Base-by-base conservation (phyloP, 2,797 vertebrate species). In the Mastacembelus armatus region DNA sequence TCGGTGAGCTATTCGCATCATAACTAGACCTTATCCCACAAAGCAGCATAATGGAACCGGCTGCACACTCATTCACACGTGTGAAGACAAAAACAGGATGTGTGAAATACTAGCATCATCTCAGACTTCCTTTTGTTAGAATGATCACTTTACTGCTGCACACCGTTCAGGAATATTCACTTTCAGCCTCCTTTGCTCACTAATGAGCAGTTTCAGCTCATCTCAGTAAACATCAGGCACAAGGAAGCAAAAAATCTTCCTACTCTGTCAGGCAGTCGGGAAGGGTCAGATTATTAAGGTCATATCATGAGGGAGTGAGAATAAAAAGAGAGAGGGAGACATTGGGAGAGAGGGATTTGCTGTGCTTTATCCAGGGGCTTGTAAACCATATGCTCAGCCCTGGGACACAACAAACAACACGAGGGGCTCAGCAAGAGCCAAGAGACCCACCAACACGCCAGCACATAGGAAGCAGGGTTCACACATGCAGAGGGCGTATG, bases 301-400 rank as follows among this genome's bases (percentile, higher is more conserved):
- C 75, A 80, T 72, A 71, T 88, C 73, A 84, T 72, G 65, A 61
- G n/a, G 57, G 66, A 72, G 85, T 66, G 30, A 45, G 55, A 81
- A 83, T 67, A 78, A 71, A 77, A 68, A 47, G 39, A 56, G 45
- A 63, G 51, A 50, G 64, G 19, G 42, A 40, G 42, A 63, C 32
- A 14, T 3, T 42, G 48, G 56, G 43, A 54, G 70, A 59, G 44
- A 43, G 36, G 71, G 64, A 87, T 85, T 80, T 88, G 69, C 59
- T 80, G 76, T 76, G 32, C 84, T 88, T 81, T 88, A 71, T 80
- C 54, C 45, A 75, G 68, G 57, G 74, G 69, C 51, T 74, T 81
- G 73, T 81, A 80, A 80, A 51, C 83, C 86, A 86, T 89, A 84
- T 86, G 87, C 87, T 85, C 80, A 60, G 84, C 84, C 82, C 73